A percentile compares a stretch with the other conserved stretches of the same genome.
phyloP scores from a whole-genome alignment of 1,140 invertebrate species.

The Acromyrmex heyeri region DNA sequence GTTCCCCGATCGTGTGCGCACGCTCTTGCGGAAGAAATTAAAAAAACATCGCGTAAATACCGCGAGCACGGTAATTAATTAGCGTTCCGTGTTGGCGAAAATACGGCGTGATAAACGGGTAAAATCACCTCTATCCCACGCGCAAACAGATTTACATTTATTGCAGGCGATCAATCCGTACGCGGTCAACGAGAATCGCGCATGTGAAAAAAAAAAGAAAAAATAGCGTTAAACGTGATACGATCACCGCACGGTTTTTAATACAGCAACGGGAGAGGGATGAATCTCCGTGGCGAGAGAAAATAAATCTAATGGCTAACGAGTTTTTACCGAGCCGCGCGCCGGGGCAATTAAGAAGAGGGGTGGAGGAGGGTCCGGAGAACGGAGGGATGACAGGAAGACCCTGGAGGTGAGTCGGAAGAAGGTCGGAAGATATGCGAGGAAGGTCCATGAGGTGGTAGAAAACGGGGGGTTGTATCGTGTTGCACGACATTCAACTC shows the following conservation, averaged over 20 bases:
- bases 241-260: conserved; percentile 62
- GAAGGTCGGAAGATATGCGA: conserved; percentile 70
- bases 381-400: conserved; percentile 35
- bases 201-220: not conserved
- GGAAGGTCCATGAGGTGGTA: conserved; percentile 68
- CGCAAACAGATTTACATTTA: conserved; percentile 55
- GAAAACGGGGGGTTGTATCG: conserved; percentile 76
- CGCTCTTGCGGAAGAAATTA: conserved; percentile 30
- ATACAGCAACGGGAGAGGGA: conserved; percentile 45
- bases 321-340: conserved; percentile 83
- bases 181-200: conserved; percentile 22
- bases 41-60: conserved; percentile 44
- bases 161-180: conserved; percentile 44
- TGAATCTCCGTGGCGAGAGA: conserved; percentile 71
- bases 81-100: conserved; percentile 48
- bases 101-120: conserved; percentile 47
- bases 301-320: conserved; percentile 84
- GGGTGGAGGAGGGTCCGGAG: conserved; percentile 44
- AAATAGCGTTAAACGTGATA: conserved; percentile 41
- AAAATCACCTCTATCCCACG: not conserved
- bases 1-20: conserved; percentile 15
- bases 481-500: conserved; percentile 80
- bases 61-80: conserved; percentile 56
- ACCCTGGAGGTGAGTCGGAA: conserved; percentile 69
- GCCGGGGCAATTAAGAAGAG: conserved; percentile 83